Evolutionary conservation across 2,797 vertebrate genomes (phyloP), one percentile per base, ranked within the genome.

Genomic region (Diceros bicornis): DNA sequence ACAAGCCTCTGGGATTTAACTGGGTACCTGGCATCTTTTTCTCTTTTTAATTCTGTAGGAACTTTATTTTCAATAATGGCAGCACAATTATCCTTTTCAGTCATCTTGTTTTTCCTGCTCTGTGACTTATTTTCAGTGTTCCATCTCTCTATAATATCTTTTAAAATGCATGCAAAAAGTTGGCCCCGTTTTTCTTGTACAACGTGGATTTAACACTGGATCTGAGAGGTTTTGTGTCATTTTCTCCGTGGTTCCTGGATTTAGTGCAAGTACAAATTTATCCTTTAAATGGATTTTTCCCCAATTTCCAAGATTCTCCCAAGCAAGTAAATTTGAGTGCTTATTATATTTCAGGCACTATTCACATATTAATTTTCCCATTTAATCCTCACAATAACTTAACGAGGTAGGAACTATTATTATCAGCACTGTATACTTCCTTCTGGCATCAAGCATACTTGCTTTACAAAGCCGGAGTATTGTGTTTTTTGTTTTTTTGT

Each of bases 341-440:
- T 84, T 78, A 34, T 9, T 57, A 44, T 47, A 64, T 41, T 7
- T 25, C 23, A 86, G 29, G 52, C 34, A 21, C 13, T 89, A 25
- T 87, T 90, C 21, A 66, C 18, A 74, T 69, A 62, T n/a, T 96
- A 50, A 66, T 86, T 86, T 96, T 95, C 64, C 84, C 29, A 55
- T 62, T 55, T 81, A 92, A 62, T 92, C 34, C 41, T 87, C 41
- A 86, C 1, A 85, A 25, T 82, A 83, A 64, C 2, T 7, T 89
- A 37, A 64, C 68, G 41, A 86, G 25, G 17, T 87, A 55, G 44
- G 32, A 79, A 52, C 1, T 62, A 2, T 59, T 87, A 79, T 20
- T 41, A 14, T 62, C 59, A 50, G 32, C 14, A 72, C 85, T 87
- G 17, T 50, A 17, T 66, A 72, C 27, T 50, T 69, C 34, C 20